Evolutionary conservation across 2,888 invertebrate species (phyloP).

Genomic region (Agrotis clavis): DNA sequence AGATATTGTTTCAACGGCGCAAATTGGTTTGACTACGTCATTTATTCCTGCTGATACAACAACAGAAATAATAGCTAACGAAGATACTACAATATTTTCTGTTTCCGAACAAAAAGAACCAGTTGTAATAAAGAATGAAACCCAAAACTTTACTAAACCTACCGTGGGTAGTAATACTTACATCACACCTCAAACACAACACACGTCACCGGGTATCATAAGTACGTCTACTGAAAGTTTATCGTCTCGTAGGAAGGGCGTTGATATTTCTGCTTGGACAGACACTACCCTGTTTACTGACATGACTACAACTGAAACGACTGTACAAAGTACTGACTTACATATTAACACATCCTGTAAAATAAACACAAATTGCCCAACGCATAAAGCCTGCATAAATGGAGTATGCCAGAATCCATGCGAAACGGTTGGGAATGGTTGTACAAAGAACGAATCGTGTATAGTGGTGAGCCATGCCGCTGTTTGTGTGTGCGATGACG

Average conservation of each 20-base stretch:
- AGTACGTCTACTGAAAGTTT: constrained; percentile 85
- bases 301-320: constrained; percentile 83
- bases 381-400: constrained; percentile 92
- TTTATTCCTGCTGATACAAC: constrained; percentile 11
- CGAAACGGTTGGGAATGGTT: constrained; percentile 85
- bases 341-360: constrained; percentile 88
- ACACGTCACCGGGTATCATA: constrained; percentile 69
- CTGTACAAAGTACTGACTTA: constrained; percentile 71
- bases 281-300: constrained; percentile 79
- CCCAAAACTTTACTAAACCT: constrained; percentile 13
- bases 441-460: constrained; percentile 92
- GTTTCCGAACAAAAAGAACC: constrained; percentile 9
- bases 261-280: constrained; percentile 88
- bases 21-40: constrained; percentile 8
- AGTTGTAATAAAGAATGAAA: constrained; percentile 19
- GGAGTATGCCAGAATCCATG: constrained; percentile 93
- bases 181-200: constrained; percentile 50
- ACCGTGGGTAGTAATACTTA: constrained; percentile 29
- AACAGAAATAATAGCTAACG: constrained; percentile 21
- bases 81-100: constrained; percentile 19
- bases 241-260: constrained; percentile 85
- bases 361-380: constrained; percentile 92
- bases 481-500: constrained; percentile 92
- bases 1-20: constrained; percentile 11
- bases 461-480: constrained; percentile 92